Base-by-base conservation (phyloP, 2,113 vertebrate species). In the Chionomys nivalis region DNA sequence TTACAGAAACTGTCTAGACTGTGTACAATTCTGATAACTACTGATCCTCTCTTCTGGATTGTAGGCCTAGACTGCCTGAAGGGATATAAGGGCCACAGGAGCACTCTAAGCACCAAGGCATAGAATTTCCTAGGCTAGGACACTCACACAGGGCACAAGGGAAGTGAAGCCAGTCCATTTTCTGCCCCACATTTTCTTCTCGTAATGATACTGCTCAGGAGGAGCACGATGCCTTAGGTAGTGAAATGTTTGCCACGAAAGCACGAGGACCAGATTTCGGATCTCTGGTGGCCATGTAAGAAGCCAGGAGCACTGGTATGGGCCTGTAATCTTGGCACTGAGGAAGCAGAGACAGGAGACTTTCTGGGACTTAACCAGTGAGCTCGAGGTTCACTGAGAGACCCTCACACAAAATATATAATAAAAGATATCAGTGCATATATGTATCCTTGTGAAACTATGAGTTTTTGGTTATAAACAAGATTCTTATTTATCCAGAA, bases 201-300 rank as follows among this genome's bases (percentile, higher is more conserved):
- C 21, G 23, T 65, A 1, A 0, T 7, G 17, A 9, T 31, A 19
- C 55, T 70, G 47, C 23, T 7, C 63, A 5, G 26, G 36, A 17
- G 44, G 65, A n/a, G 19, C 21, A 16, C 11, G 5, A 4, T 68
- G 42, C 26, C 58, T 31, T 63, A 10, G 8, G 19, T 36, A 39
- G 52, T n/a, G 10, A 82, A 82, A 55, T 83, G n/a, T 61, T 61
- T 83, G 36, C 55, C 3, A 5, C 9, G 2, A 61, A 42, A 83
- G 36, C 23, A 39, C 36, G 14, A 39, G 21, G 12, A 26, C 5
- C n/a, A 44, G 39, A 21, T n/a, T 44, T 65, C 44, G 24, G 26
- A 65, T 65, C 24, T 28, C 42, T 26, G 61, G 14, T 31, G 26
- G 3, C 28, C 39, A 33, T 65, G 61, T 44, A 85, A 65, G 42